Evolutionary conservation across 2,888 invertebrate genomes (phyloP).

Genomic region (Antitype chi): DNA sequence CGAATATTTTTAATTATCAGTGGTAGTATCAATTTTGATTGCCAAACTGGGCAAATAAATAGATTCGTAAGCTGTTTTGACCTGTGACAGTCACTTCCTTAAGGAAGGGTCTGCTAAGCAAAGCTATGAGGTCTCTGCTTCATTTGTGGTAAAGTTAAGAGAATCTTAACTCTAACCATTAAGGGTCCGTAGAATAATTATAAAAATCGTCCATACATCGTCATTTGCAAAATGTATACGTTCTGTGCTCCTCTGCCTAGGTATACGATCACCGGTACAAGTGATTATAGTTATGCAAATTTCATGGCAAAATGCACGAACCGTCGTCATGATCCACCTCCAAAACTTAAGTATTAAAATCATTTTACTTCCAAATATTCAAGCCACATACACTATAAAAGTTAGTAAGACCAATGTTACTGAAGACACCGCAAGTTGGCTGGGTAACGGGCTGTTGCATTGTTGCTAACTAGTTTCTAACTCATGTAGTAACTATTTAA

Average conservation of each 20-base stretch:
- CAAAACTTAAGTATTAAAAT: background rate
- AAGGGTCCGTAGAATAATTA: too few relatives aligned
- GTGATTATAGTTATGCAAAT: background rate
- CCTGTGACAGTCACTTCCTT: too few relatives aligned
- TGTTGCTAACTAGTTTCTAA: conserved; percentile 69
- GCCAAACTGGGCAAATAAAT: too few relatives aligned
- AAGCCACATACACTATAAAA: conserved; percentile 34
- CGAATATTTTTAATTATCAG: too few relatives aligned
- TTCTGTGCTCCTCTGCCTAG: background rate
- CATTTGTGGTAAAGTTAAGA: too few relatives aligned
- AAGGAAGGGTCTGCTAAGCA: too few relatives aligned
- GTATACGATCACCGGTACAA: background rate
- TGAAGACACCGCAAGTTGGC: conserved; percentile 47
- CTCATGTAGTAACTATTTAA: conserved; percentile 67
- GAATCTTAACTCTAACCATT: too few relatives aligned
- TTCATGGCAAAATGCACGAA: background rate
- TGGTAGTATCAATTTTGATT: too few relatives aligned
- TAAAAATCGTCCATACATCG: too few relatives aligned
- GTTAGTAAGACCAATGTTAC: conserved; percentile 44
- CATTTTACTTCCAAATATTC: conserved; percentile 30
- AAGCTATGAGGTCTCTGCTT: too few relatives aligned
- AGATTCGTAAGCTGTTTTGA: too few relatives aligned
- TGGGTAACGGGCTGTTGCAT: conserved; percentile 67
- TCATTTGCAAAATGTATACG: too few relatives aligned
- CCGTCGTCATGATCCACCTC: conserved; percentile 4